Percentiles rank a stretch among this genome's conserved stretches.
Evolutionary conservation across 2,113 vertebrate genomes (phyloP).

Genomic region (Amphilophus citrinellus): DNA sequence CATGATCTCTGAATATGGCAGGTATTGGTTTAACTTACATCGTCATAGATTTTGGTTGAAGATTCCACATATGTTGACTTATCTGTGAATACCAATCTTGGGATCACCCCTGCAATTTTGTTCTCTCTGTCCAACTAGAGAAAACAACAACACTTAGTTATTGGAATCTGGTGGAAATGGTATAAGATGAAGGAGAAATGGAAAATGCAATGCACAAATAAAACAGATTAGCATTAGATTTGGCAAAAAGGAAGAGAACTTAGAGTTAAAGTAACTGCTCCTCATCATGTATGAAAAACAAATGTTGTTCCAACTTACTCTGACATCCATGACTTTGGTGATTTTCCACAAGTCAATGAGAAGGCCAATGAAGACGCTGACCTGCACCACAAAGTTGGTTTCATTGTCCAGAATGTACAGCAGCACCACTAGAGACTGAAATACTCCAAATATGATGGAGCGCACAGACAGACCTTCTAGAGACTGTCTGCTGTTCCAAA

Average conservation of each 20-base stretch:
- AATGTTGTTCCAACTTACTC: conserved; percentile 78
- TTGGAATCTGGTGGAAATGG: background rate
- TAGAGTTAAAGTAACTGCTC: background rate
- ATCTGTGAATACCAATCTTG: conserved; percentile 88
- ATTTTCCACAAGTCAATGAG: conserved; percentile 99
- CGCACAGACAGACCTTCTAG: conserved; percentile 94
- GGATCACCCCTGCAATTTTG: conserved; percentile 87
- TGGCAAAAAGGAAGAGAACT: background rate
- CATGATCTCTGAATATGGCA: background rate
- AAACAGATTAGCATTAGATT: background rate
- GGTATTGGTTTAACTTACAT: conserved; percentile 81
- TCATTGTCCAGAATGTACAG: conserved; percentile 98
- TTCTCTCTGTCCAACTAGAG: conserved; percentile 91
- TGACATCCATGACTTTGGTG: conserved; percentile 97
- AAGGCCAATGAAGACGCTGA: conserved; percentile 97
- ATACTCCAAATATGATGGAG: conserved; percentile 94
- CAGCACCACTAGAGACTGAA: conserved; percentile 94
- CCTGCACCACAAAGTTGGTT: conserved; percentile 97
- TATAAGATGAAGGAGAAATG: background rate
- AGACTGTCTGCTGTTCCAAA: conserved; percentile 98
- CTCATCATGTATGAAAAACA: background rate
- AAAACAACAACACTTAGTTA: background rate
- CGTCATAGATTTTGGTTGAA: conserved; percentile 95
- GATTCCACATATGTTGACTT: conserved; percentile 95
- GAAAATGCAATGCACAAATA: too few species aligned